Evolutionary conservation across 2,888 invertebrate genomes (phyloP), one percentile per base, ranked within the genome.

Genomic region (Platycnemis pennipes): DNA sequence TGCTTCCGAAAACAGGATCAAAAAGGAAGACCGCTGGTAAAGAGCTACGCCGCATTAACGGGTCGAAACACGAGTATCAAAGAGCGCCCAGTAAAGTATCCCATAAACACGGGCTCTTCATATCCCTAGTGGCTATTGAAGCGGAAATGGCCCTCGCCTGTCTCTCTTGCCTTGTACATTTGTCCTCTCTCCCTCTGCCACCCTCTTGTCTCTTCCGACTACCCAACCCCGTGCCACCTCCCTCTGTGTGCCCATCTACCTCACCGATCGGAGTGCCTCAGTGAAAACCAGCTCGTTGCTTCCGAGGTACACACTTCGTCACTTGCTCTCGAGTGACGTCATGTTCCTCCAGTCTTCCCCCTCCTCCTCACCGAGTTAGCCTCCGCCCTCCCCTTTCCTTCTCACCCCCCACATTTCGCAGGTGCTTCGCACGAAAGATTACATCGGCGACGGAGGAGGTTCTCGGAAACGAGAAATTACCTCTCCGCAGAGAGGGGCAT

Each of bases 381-480:
- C n/a, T 13, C 46, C 46, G 46, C 46, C 5, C 46, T 46, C 5
- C 46, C 13, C 13, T 46, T 13, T 19, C 53, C 13, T 11, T 53
- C 53, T 53, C 19, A 5, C 53, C 53, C 19, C 2, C 53, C 53
- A 7, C 53, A 13, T 19, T 19, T 53, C 53, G 16, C 53, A 53
- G 19, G 63, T n/a, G 63, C 63, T n/a, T 63, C 63, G 63, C n/a
- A 26, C n/a, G n/a, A 63, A 63, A 63, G 63, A 63, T 63, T 63
- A n/a, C 63, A 63, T 63, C 63, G 63, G 2, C 63, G 26, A 63
- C 63, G 7, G 63, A 63, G 26, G 22, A 63, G n/a, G 63, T 63
- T 63, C 63, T 63, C 63, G 63, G 63, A 63, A 63, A 63, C 63
- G 63, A 63, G 63, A 26, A 63, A 63, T 63, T 63, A 63, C 22